Evolutionary conservation across 2,888 invertebrate species (phyloP).

Genomic region (Vannuccia rotundouncinata): DNA sequence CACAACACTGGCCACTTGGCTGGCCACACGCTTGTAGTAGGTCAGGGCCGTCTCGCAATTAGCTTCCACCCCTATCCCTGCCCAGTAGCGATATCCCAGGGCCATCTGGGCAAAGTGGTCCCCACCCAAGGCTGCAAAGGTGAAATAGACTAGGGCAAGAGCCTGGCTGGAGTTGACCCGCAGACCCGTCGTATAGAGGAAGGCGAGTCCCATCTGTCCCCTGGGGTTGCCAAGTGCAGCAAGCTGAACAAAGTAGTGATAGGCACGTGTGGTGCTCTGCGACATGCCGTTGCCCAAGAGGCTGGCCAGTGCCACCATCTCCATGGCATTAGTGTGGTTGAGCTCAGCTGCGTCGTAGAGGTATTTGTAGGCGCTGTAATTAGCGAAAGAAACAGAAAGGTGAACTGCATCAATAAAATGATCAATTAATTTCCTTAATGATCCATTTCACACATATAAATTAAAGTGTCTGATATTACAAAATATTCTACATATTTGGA

Average conservation of each 20-base stretch:
- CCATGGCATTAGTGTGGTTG: constrained; percentile 73
- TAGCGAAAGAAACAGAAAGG: no score
- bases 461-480: no score
- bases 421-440: no score
- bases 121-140: constrained; percentile 80
- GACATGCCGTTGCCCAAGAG: constrained; percentile 74
- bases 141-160: constrained; percentile 76
- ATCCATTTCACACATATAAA: no score
- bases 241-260: constrained; percentile 69
- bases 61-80: constrained; percentile 76
- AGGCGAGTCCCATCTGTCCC: constrained; percentile 43
- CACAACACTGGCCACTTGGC: constrained; percentile 62
- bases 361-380: constrained; percentile 64
- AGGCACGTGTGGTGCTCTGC: constrained; percentile 71
- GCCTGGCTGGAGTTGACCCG: constrained; percentile 14
- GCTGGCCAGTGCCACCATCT: constrained; percentile 78
- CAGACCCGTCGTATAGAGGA: constrained; percentile 31
- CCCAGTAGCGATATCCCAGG: constrained; percentile 84
- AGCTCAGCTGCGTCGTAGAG: constrained; percentile 72
- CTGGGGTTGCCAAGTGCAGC: constrained; percentile 63
- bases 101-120: constrained; percentile 92
- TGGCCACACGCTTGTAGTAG: constrained; percentile 81
- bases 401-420: no score
- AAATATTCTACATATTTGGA: no score
- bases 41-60: constrained; percentile 85